Conservation (phyloP, 2,888 invertebrate genomes). For the Lucinisca nassula region DNA sequence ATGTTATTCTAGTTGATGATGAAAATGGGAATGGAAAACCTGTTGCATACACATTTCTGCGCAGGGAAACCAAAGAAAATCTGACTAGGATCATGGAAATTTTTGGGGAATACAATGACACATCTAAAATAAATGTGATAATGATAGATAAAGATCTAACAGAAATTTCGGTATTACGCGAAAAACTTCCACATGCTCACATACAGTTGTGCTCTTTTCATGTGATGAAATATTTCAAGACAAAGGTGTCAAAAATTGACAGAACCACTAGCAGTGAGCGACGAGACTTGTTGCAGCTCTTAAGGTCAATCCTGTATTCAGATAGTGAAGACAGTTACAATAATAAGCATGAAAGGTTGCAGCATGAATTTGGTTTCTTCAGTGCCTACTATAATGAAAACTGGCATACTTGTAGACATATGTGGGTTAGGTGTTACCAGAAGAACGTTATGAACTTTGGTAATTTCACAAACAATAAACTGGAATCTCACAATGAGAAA, state of each 20-base stretch:
- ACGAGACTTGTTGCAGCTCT: neutral
- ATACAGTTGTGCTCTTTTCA: neutral
- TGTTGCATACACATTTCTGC: neutral
- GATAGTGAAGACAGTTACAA: neutral
- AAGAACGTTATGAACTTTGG: neutral
- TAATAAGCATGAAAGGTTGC: neutral
- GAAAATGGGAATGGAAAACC: neutral
- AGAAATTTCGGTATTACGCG: neutral
- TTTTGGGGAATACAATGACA: neutral
- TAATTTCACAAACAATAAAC: neutral
- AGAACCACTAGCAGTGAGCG: neutral
- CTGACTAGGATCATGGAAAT: neutral
- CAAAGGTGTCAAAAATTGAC: neutral
- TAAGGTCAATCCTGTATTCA: neutral
- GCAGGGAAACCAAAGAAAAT: neutral
- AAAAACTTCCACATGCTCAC: neutral
- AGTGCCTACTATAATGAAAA: neutral
- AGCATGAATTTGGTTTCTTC: neutral
- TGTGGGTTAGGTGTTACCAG: neutral
- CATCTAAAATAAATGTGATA: neutral
- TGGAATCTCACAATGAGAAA: neutral
- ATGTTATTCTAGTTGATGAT: neutral
- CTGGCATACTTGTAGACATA: neutral
- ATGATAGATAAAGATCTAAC: neutral
- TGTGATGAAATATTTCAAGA: neutral